phyloP scores from a whole-genome alignment of 2,113 vertebrate genomes.

The Hippocampus barbouri region DNA sequence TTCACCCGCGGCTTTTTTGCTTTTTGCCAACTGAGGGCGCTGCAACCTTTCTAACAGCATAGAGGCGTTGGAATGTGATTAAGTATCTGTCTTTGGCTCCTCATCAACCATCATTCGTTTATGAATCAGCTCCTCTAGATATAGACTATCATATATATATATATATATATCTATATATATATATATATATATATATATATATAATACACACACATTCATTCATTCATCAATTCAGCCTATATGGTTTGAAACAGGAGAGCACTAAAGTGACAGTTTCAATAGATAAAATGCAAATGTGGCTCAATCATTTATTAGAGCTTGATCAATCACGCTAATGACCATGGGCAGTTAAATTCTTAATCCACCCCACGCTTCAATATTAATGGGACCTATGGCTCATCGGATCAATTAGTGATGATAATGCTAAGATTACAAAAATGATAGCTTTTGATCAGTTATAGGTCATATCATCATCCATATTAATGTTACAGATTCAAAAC shows the following conservation, averaged over 20 bases:
- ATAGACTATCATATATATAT: background rate
- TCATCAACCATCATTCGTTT: background rate
- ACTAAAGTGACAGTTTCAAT: slow-evolving; percentile 45
- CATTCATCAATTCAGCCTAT: slow-evolving; percentile 33
- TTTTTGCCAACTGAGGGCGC: slow-evolving; percentile 66
- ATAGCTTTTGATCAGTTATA: slow-evolving; percentile 58
- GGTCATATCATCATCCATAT: slow-evolving; percentile 15
- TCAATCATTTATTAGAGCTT: too few relatives aligned
- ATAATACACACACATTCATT: slow-evolving; percentile 18
- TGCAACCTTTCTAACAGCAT: slow-evolving; percentile 59
- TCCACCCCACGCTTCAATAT: slow-evolving; percentile 65
- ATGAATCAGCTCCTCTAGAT: background rate
- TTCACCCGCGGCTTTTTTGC: background rate
- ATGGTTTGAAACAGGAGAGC: slow-evolving; percentile 51
- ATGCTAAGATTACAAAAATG: slow-evolving; percentile 64
- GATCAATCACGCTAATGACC: slow-evolving; percentile 55
- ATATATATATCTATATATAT: background rate
- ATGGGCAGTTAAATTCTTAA: slow-evolving; percentile 73
- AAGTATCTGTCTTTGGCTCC: background rate
- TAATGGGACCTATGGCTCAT: slow-evolving; percentile 66
- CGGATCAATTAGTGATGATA: slow-evolving; percentile 74
- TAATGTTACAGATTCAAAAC: slow-evolving; percentile 39
- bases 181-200: slow-evolving; percentile 2
- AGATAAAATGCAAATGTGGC: too few relatives aligned
- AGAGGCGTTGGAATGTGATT: background rate